These are phyloP conservation scores for Macroramphosus scolopax DNA, from an alignment of 2,797 vertebrate species.

Conservation along the genomic window DNA sequence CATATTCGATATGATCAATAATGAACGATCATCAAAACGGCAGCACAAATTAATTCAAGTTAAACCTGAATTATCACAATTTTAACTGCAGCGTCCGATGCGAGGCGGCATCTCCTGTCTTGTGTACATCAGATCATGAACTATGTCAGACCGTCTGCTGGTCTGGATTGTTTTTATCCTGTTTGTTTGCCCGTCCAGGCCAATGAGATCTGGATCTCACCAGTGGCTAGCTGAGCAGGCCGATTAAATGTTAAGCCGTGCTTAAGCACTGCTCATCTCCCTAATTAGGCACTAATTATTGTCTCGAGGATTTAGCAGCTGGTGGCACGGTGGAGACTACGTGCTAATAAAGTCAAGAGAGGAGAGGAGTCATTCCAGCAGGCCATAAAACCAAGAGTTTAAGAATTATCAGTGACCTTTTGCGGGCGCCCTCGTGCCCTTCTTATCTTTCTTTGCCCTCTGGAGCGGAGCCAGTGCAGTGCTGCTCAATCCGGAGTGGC, in stretches of 20 bases:
- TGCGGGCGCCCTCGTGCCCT: not conserved
- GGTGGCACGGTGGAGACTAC: conserved; percentile 30
- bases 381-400: conserved; percentile 1
- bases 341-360: conserved; percentile 26
- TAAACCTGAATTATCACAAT: too few relatives aligned
- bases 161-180: conserved; percentile 4
- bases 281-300: conserved; percentile 77
- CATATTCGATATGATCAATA: too few relatives aligned
- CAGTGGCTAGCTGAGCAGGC: conserved; percentile 22
- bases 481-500: conserved; percentile 23
- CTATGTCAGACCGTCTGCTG: not conserved
- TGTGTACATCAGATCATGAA: not conserved
- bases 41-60: too few relatives aligned
- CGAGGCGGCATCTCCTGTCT: too few relatives aligned
- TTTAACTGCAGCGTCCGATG: too few relatives aligned
- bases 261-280: conserved; percentile 73
- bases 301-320: conserved; percentile 57
- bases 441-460: not conserved
- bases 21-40: too few relatives aligned
- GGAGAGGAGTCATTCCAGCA: not conserved
- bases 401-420: not conserved
- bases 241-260: conserved; percentile 68
- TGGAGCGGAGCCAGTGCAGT: not conserved
- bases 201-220: conserved; percentile 39
- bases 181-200: conserved; percentile 11